Percentiles rank a stretch among this genome's conserved stretches.
These are phyloP conservation scores for Acrossocheilus wenchowensis DNA, from an alignment of 2,797 vertebrate genomes.

Conservation along the genomic window DNA sequence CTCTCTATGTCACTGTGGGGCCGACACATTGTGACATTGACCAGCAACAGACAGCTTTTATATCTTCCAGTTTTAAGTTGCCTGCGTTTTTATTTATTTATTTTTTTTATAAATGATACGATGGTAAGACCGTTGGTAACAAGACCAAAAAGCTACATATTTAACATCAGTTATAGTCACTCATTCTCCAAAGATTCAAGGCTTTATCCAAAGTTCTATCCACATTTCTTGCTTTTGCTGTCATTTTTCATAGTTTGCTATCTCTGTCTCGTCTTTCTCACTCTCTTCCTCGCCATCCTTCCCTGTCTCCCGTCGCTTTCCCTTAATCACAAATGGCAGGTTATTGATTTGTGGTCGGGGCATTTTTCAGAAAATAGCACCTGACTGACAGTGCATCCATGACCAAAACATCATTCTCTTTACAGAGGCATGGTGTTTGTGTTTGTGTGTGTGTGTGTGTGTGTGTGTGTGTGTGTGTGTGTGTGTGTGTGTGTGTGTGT, in stretches of 20 bases:
- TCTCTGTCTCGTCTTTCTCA: conserved; percentile 55
- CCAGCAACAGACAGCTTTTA: not conserved
- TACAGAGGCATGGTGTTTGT: conserved; percentile 37
- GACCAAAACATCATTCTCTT: conserved; percentile 61
- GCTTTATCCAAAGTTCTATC: not conserved
- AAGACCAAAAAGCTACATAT: not conserved
- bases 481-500: not conserved
- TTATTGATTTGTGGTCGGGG: conserved; percentile 57
- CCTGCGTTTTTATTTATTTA: not conserved
- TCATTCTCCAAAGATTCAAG: not conserved
- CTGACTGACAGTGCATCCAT: conserved; percentile 52
- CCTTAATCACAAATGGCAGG: conserved; percentile 64
- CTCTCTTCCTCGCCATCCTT: conserved; percentile 57
- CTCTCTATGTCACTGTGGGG: conserved; percentile 69
- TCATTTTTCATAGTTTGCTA: conserved; percentile 63
- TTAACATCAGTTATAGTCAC: not conserved
- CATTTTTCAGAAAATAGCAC: conserved; percentile 59
- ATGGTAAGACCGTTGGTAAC: not conserved
- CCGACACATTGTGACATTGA: not conserved
- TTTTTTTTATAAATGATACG: not conserved
- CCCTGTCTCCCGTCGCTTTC: conserved; percentile 60
- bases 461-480: not conserved
- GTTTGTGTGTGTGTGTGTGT: not conserved
- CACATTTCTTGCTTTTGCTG: conserved; percentile 54
- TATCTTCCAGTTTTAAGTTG: not conserved